phyloP scores from a whole-genome alignment of 1,140 invertebrate species.

The Drosophila serrata region DNA sequence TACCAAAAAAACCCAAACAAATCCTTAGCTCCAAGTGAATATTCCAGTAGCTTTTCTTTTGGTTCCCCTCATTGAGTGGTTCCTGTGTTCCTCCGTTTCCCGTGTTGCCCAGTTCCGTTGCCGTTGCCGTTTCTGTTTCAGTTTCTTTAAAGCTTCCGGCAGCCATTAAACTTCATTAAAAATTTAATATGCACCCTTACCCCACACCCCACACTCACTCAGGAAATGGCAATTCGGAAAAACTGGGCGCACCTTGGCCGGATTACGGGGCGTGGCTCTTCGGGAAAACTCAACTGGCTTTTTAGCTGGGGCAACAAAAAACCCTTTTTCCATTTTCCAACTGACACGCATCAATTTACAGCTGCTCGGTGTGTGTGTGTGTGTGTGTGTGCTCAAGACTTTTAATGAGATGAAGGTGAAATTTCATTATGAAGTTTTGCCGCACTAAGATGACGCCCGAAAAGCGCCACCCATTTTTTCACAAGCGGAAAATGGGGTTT shows the following conservation, averaged over 20 bases:
- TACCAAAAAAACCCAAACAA: not conserved
- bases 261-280: conserved; percentile 57
- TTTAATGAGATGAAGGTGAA: conserved; percentile 85
- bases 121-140: conserved; percentile 3
- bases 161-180: conserved; percentile 84
- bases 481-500: not conserved
- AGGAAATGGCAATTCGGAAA: conserved; percentile 36
- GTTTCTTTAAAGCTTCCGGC: conserved; percentile 78
- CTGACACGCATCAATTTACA: conserved; percentile 70
- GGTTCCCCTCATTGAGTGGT: not conserved
- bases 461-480: conserved; percentile 1
- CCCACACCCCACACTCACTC: not conserved
- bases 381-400: conserved; percentile 66
- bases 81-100: conserved; percentile 14
- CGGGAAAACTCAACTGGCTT: conserved; percentile 20
- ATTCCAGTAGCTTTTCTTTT: not conserved
- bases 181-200: conserved; percentile 69
- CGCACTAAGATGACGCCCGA: conserved; percentile 54
- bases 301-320: conserved; percentile 15
- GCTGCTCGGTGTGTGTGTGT: conserved; percentile 5
- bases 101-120: conserved; percentile 22
- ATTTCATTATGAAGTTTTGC: conserved; percentile 83
- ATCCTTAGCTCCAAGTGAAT: conserved; percentile 6
- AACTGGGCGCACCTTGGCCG: conserved; percentile 7
- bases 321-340: conserved; percentile 47